These are phyloP conservation scores for Antennarius striatus DNA, from an alignment of 2,113 vertebrate genomes.

Conservation along the genomic window DNA sequence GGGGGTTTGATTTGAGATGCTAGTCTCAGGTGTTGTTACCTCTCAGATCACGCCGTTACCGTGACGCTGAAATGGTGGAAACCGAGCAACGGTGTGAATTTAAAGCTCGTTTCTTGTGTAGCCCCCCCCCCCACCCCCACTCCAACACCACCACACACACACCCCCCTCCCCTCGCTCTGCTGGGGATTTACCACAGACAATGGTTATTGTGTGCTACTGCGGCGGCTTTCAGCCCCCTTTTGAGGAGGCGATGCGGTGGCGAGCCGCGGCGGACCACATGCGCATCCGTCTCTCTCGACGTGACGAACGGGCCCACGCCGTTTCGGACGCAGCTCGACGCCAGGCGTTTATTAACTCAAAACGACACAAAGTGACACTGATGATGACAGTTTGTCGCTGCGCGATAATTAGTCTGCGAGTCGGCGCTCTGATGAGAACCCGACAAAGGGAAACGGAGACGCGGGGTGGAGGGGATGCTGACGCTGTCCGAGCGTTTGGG, in stretches of 20 bases:
- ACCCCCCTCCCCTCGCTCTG: slow-evolving; percentile 3
- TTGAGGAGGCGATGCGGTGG: slow-evolving; percentile 62
- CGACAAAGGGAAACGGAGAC: slow-evolving; percentile 48
- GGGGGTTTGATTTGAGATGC: slow-evolving; percentile 28
- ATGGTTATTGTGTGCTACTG: slow-evolving; percentile 74
- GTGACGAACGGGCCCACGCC: slow-evolving; percentile 34
- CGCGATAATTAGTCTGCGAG: slow-evolving; percentile 40
- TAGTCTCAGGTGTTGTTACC: not conserved
- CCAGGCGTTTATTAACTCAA: slow-evolving; percentile 48
- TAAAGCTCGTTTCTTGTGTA: slow-evolving; percentile 52
- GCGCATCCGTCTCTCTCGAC: slow-evolving; percentile 34
- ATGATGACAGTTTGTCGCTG: slow-evolving; percentile 50
- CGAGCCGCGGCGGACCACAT: slow-evolving; percentile 50
- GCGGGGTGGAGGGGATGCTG: slow-evolving; percentile 21
- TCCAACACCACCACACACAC: too few species aligned
- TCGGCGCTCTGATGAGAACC: slow-evolving; percentile 39
- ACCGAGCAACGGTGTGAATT: slow-evolving; percentile 51
- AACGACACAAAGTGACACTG: slow-evolving; percentile 58
- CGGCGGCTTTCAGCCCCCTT: slow-evolving; percentile 44
- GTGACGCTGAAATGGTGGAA: slow-evolving; percentile 31
- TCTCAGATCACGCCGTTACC: slow-evolving; percentile 16
- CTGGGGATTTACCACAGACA: slow-evolving; percentile 71
- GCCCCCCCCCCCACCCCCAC: not conserved
- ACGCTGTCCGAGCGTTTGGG: slow-evolving; percentile 14
- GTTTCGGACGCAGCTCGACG: slow-evolving; percentile 31